Conservation (phyloP, 1,140 invertebrate species). For the Sarcophaga peregrina region DNA sequence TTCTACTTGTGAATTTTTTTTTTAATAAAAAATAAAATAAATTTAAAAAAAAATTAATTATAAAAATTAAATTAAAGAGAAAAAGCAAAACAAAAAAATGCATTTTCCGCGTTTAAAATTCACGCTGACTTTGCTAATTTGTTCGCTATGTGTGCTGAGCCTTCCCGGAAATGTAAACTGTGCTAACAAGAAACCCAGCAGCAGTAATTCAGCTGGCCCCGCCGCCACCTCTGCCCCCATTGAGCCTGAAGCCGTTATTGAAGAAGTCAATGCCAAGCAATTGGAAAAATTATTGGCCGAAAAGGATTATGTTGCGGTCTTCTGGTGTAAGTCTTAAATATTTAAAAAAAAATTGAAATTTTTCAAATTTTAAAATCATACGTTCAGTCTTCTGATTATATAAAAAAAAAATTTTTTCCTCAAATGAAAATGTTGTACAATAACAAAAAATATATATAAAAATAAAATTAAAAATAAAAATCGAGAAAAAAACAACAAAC, state of each 20-base stretch:
- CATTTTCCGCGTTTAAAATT: conserved; percentile 64
- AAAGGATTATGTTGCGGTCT: conserved; percentile 93
- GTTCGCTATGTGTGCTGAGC: conserved; percentile 63
- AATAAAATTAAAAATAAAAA: not conserved
- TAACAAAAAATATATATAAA: not conserved
- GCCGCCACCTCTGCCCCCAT: conserved; percentile 52
- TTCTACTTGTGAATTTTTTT: not conserved
- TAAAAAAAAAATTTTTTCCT: too few relatives aligned
- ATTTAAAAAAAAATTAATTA: not conserved
- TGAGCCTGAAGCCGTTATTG: conserved; percentile 80
- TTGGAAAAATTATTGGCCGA: conserved; percentile 87
- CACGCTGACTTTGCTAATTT: conserved; percentile 62
- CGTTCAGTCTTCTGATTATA: too few relatives aligned
- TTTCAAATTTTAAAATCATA: too few relatives aligned
- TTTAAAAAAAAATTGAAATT: too few relatives aligned
- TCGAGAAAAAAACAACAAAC: not conserved
- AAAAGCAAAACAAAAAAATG: conserved; percentile 58
- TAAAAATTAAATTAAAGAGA: conserved; percentile 32
- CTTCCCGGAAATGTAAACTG: conserved; percentile 65
- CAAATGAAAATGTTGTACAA: too few relatives aligned
- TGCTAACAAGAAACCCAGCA: conserved; percentile 58
- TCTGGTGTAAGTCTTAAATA: conserved; percentile 85
- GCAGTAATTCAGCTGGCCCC: conserved; percentile 43
- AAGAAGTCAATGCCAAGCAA: conserved; percentile 91
- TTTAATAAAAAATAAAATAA: too few relatives aligned